Evolutionary conservation across 2,113 vertebrate species (phyloP), one percentile per base, ranked within the genome.

Genomic region (Psophia crepitans): DNA sequence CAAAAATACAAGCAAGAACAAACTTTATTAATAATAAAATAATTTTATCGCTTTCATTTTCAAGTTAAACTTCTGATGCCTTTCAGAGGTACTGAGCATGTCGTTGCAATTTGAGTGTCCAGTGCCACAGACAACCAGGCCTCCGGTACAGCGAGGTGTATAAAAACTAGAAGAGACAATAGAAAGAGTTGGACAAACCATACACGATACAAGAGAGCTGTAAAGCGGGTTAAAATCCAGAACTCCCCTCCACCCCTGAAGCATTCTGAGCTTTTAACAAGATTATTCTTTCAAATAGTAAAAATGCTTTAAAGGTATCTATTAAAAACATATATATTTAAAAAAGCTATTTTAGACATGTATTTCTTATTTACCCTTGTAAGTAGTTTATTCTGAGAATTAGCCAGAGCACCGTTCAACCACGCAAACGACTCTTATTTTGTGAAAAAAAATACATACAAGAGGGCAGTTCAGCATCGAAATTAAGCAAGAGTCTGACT

Each of bases 111-210:
- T 1, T 4, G 32, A 26, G 27, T 7, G 26, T 32, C 23, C 22
- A 33, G 18, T 14, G 5, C 11, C 44, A 18, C 54, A 30, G 68
- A 51, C 73, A 43, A 21, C 1, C 9, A 33, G 39, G 65, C 53
- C n/a, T 54, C 15, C 0, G 1, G 19, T 33, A n/a, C 20, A 35
- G 11, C 9, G 16, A 15, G 16, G 8, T 33, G 9, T 3, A 13
- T 20, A 20, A 30, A 48, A 63, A 64, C 19, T 9, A 64, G 41
- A 10, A 56, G 9, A 68, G 46, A 8, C 7, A 9, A 76, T 11
- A 22, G 35, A 32, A 65, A 16, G 21, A 60, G 39, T 1, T 18
- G 58, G 44, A 32, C 12, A 71, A 83, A 19, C 24, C 17, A 41
- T 6, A 21, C 7, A 21, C 14, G 43, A 23, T 22, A 51, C 3